Evolutionary conservation across 1,140 invertebrate species (phyloP).

Genomic region (Drosophila nikananu): DNA sequence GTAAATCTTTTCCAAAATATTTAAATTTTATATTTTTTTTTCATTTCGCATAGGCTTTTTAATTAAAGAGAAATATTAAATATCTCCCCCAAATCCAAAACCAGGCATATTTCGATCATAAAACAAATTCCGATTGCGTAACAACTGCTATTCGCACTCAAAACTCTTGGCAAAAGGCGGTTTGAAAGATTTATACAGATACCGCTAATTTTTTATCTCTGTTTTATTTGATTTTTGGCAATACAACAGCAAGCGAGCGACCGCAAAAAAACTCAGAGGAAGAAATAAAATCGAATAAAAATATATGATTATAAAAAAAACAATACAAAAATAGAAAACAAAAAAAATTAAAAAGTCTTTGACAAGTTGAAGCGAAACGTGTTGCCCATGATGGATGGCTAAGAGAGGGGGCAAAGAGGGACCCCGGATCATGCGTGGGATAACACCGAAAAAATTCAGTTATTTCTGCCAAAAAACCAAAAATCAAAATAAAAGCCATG

Average conservation of each 20-base stretch:
- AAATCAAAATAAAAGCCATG: slow-evolving; percentile 35
- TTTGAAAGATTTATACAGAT: slow-evolving; percentile 42
- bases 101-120: slow-evolving; percentile 8
- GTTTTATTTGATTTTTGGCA: slow-evolving; percentile 43
- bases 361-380: slow-evolving; percentile 54
- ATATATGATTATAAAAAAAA: slow-evolving; percentile 45
- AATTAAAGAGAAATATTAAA: neutral
- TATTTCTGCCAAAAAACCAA: slow-evolving; percentile 32
- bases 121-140: slow-evolving; percentile 27
- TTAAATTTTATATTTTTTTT: neutral
- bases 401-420: neutral
- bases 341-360: slow-evolving; percentile 34
- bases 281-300: slow-evolving; percentile 49
- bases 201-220: slow-evolving; percentile 48
- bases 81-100: neutral
- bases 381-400: slow-evolving; percentile 40
- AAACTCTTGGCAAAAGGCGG: slow-evolving; percentile 30
- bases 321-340: neutral
- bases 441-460: slow-evolving; percentile 52
- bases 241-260: slow-evolving; percentile 22
- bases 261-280: slow-evolving; percentile 47
- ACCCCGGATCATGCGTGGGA: slow-evolving; percentile 46
- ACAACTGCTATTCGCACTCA: slow-evolving; percentile 38
- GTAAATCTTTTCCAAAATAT: no score
- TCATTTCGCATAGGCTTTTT: neutral